Evolutionary conservation across 2,888 invertebrate genomes (phyloP).

Genomic region (Ochropacha duplaris): DNA sequence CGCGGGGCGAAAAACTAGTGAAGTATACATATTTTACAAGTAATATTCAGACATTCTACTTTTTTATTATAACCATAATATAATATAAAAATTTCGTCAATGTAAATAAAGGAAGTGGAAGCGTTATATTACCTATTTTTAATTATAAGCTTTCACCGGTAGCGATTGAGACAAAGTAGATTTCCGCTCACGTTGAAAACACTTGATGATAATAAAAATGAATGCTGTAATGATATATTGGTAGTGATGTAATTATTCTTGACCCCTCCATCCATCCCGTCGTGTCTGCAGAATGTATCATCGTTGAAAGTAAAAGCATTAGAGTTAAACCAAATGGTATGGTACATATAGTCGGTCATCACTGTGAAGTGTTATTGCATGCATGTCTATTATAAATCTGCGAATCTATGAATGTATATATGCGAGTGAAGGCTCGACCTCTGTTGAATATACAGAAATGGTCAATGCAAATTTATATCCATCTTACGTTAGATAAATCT

Average conservation of each 20-base stretch:
- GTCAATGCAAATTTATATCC: too few relatives aligned
- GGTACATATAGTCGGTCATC: not conserved
- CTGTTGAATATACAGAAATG: too few relatives aligned
- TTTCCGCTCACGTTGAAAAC: not conserved
- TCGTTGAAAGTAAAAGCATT: conserved; percentile 2
- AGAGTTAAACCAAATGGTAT: not conserved
- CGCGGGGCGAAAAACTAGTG: too few relatives aligned
- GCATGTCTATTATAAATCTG: not conserved
- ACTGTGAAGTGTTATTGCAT: not conserved
- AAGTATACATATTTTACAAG: too few relatives aligned
- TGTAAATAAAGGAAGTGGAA: not conserved
- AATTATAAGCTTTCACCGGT: not conserved
- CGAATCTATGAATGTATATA: too few relatives aligned
- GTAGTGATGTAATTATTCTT: not conserved
- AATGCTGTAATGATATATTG: not conserved
- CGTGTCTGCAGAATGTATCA: not conserved
- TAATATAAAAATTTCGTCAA: not conserved
- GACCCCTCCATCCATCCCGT: not conserved
- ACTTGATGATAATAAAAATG: not conserved
- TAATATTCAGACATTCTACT: too few relatives aligned
- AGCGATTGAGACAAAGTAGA: not conserved
- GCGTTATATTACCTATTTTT: not conserved
- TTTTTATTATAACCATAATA: too few relatives aligned
- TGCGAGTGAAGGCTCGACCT: not conserved
- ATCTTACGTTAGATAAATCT: not conserved